Evolutionary conservation across 2,113 vertebrate genomes (phyloP).

Genomic region (Cyprinodon variegatus): DNA sequence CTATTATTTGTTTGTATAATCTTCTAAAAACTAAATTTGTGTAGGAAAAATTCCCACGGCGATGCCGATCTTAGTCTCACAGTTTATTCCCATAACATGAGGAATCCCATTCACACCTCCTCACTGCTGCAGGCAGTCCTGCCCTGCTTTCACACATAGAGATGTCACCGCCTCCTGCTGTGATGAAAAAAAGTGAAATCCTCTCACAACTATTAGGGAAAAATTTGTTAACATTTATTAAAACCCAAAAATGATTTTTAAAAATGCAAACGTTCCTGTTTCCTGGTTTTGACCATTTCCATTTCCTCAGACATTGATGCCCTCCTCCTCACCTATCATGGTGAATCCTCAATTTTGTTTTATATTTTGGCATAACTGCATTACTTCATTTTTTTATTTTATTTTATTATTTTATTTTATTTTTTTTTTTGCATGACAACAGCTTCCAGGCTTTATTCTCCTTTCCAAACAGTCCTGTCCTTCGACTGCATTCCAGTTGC

Average conservation of each 20-base stretch:
- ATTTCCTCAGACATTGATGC: slow-evolving; percentile 5
- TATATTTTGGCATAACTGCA: slow-evolving; percentile 24
- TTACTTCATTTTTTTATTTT: slow-evolving; percentile 8
- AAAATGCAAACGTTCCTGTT: not conserved
- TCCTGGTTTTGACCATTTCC: not conserved
- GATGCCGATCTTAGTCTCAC: slow-evolving; percentile 28
- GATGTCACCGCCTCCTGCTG: slow-evolving; percentile 31
- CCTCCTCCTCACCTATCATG: slow-evolving; percentile 12
- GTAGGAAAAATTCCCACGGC: not conserved
- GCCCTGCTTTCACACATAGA: slow-evolving; percentile 1
- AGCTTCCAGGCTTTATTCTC: slow-evolving; percentile 21
- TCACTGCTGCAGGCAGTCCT: slow-evolving; percentile 13
- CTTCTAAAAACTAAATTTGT: too few relatives aligned
- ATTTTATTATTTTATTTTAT: too few relatives aligned
- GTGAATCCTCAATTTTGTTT: slow-evolving; percentile 38
- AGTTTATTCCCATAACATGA: slow-evolving; percentile 20
- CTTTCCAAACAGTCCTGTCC: slow-evolving; percentile 31
- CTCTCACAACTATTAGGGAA: not conserved
- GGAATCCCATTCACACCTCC: slow-evolving; percentile 50
- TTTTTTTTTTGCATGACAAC: slow-evolving; percentile 24
- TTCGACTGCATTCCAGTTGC: slow-evolving; percentile 17
- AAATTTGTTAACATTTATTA: not conserved
- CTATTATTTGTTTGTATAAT: too few relatives aligned
- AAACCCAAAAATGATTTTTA: not conserved
- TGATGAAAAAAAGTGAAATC: not conserved